Percentiles rank a stretch among this genome's conserved stretches.
phyloP scores from a whole-genome alignment of 2,113 vertebrate genomes.

The Ammospiza caudacuta region DNA sequence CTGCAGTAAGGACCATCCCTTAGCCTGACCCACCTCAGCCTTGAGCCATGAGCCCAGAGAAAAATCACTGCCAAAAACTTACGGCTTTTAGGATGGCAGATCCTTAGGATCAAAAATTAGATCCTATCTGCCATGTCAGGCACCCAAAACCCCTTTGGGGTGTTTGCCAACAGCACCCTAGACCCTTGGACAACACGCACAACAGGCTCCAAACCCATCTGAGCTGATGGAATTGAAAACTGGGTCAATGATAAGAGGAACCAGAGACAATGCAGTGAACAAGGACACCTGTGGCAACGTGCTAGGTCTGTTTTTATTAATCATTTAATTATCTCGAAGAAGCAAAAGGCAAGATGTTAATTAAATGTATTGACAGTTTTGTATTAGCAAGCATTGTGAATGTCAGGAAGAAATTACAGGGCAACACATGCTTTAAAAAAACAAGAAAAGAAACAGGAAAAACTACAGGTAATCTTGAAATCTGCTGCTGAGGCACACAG shows the following conservation, averaged over 20 bases:
- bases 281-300: neutral
- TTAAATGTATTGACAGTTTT: neutral
- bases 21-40: neutral
- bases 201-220: neutral
- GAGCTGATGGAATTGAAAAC: neutral
- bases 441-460: neutral
- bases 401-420: neutral
- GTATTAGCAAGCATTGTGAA: neutral
- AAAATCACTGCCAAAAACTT: neutral
- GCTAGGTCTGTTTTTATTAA: slow-evolving; percentile 11
- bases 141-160: neutral
- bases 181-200: rapidly evolving
- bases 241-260: neutral
- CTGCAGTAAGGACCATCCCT: neutral
- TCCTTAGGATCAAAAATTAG: neutral
- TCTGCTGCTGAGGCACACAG: neutral
- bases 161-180: neutral
- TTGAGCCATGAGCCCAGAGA: neutral
- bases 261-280: neutral
- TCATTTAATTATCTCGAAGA: slow-evolving; percentile 15
- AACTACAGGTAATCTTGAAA: neutral
- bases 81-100: neutral
- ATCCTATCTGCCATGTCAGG: neutral
- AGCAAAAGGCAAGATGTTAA: slow-evolving; percentile 3
- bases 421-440: neutral